A percentile compares a stretch with the other conserved stretches of the same genome.
Evolutionary conservation across 2,888 invertebrate genomes (phyloP).

Genomic region (Unio pictorum): DNA sequence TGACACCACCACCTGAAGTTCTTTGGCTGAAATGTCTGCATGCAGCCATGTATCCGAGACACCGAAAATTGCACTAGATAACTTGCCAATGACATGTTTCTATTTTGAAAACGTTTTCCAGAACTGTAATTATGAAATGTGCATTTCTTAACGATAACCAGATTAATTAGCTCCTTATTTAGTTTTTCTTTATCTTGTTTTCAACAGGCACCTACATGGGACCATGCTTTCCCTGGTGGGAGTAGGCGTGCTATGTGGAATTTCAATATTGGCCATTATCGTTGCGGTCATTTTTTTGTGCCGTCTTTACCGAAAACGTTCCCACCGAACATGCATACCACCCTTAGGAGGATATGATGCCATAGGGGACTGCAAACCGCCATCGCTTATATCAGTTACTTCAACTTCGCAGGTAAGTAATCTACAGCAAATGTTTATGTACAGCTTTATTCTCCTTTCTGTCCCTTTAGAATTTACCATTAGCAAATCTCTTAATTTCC

Average conservation of each 20-base stretch:
- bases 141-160: too few species aligned
- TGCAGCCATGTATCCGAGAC: too few species aligned
- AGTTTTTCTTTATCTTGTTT: background rate
- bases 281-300: conserved; percentile 43
- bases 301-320: conserved; percentile 37
- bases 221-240: conserved; percentile 48
- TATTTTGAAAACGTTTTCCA: too few species aligned
- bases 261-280: conserved; percentile 40
- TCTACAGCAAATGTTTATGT: too few species aligned
- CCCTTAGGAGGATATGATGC: conserved; percentile 53
- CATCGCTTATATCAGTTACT: conserved; percentile 51
- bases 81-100: too few species aligned
- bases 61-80: too few species aligned
- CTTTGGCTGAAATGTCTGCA: too few species aligned
- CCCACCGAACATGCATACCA: conserved; percentile 36
- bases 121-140: too few species aligned
- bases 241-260: conserved; percentile 46
- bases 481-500: too few species aligned
- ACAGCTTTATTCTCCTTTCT: too few species aligned
- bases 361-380: conserved; percentile 60
- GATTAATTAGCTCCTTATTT: background rate
- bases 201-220: conserved; percentile 11
- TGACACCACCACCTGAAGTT: too few species aligned
- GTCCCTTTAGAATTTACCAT: too few species aligned
- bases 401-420: conserved; percentile 49